Base-by-base conservation (phyloP, 2,797 vertebrate genomes). In the Sternotherus odoratus region DNA sequence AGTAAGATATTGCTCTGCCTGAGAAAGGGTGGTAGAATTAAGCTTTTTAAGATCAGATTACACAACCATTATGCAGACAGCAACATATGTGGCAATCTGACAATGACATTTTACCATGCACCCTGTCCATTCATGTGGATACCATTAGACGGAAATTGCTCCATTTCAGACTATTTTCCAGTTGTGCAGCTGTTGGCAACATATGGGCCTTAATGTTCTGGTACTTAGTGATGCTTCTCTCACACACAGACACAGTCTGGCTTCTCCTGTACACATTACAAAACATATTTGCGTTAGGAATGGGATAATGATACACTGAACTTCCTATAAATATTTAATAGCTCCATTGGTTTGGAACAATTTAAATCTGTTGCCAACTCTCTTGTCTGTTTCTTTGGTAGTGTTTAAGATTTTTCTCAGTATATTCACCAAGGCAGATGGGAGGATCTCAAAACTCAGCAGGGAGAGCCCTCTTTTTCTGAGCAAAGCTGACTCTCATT, bases 211-310 rank as follows among this genome's bases (percentile, higher is more conserved):
- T 88, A 86, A 82, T 50, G 12, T 82, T 86, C 82, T 84, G 87
- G 83, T 60, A 36, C 24, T 87, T 85, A 87, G 49, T 0, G 0
- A 57, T 79, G 72, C 24, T 49, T 78, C 46, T 83, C 82, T 13
- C 0, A 0, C 77, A 78, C 53, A 51, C 21, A 51, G 12, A 8
- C 8, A n/a, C 28, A n/a, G 83, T 48, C 53, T 79, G 46, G 26
- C 39, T 92, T 66, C 75, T 75, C 0, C 16, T 48, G 53, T 92
- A 56, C 39, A 63, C 33, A 5, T 16, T 6, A 95, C 94, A 85
- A 63, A 92, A 85, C 33, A 84, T 63, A 53, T 91, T 80, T 91
- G 49, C 86, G 63, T 92, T 95, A 93, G 63, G 69, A 95, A 56
- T 24, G 53, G 15, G 69, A 80, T 48, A 30, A 51, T 72, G 89